Conservation (phyloP, 2,888 invertebrate genomes). For the Cataglyphis livida region DNA sequence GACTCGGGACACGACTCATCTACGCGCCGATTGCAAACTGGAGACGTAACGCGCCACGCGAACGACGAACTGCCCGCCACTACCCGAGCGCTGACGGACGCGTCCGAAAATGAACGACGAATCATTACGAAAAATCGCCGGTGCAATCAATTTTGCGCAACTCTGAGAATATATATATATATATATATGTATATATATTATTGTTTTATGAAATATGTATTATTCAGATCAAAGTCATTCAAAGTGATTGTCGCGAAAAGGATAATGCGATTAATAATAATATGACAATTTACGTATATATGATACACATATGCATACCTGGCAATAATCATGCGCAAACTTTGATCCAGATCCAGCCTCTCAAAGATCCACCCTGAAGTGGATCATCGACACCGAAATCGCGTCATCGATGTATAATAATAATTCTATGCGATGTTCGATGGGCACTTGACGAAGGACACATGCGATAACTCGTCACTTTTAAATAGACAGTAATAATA, state of each 20-base stretch:
- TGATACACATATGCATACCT: background rate
- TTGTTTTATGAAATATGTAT: background rate
- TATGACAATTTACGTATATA: too few species aligned
- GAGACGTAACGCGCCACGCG: slow-evolving; percentile 72
- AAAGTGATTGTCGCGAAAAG: background rate
- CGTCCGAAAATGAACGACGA: slow-evolving; percentile 64
- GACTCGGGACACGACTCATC: slow-evolving; percentile 63
- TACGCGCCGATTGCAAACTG: slow-evolving; percentile 77
- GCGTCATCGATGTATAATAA: background rate
- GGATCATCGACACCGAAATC: background rate
- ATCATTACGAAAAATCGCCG: background rate
- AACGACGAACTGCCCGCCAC: slow-evolving; percentile 78
- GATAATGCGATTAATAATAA: background rate
- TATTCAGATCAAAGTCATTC: background rate
- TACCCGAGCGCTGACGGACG: slow-evolving; percentile 72
- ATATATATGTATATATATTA: background rate
- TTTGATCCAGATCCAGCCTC: background rate
- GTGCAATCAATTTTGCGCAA: background rate
- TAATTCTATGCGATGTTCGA: background rate
- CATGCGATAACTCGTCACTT: background rate
- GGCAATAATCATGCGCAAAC: background rate
- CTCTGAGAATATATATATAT: background rate
- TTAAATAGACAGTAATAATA: background rate
- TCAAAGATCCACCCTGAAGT: background rate
- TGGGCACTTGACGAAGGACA: background rate